A percentile compares a stretch with the other conserved stretches of the same genome.
These are phyloP conservation scores for Tolmerus cingulatus DNA, from an alignment of 2,888 invertebrate genomes.

Conservation along the genomic window DNA sequence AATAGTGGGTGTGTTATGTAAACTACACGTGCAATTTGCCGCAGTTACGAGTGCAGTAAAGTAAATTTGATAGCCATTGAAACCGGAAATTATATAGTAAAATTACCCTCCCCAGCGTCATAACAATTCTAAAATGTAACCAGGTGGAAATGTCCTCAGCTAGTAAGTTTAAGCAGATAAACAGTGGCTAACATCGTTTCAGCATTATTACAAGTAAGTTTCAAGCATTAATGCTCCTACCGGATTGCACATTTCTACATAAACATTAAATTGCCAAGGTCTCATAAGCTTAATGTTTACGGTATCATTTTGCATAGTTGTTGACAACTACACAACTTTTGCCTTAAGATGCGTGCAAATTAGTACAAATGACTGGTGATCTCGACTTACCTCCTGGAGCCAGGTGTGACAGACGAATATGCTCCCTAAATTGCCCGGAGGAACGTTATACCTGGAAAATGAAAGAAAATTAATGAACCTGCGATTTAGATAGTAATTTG, in stretches of 20 bases:
- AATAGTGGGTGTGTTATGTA: not conserved
- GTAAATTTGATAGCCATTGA: not conserved
- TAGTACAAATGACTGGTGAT: slow-evolving; percentile 6
- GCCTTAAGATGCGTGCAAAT: slow-evolving; percentile 12
- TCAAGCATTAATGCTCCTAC: not conserved
- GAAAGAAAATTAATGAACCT: slow-evolving; percentile 27
- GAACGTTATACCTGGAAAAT: not conserved
- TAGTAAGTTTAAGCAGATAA: not conserved
- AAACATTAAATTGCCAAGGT: not conserved
- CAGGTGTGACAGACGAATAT: slow-evolving; percentile 13
- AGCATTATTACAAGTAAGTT: slow-evolving; percentile 7
- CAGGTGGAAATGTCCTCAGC: not conserved
- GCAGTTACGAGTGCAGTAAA: not conserved
- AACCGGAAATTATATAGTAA: not conserved
- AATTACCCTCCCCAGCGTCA: not conserved
- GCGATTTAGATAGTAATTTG: slow-evolving; percentile 5
- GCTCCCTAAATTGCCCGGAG: slow-evolving; percentile 5
- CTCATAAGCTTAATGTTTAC: slow-evolving; percentile 11
- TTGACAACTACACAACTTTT: slow-evolving; percentile 25
- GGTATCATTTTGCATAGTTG: slow-evolving; percentile 17
- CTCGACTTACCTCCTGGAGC: slow-evolving; percentile 15
- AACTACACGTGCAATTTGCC: not conserved
- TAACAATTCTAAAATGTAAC: not conserved
- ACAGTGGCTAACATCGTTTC: not conserved
- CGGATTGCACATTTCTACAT: slow-evolving; percentile 1